phyloP scores from a whole-genome alignment of 2,797 vertebrate species.

The Eptatretus atami region DNA sequence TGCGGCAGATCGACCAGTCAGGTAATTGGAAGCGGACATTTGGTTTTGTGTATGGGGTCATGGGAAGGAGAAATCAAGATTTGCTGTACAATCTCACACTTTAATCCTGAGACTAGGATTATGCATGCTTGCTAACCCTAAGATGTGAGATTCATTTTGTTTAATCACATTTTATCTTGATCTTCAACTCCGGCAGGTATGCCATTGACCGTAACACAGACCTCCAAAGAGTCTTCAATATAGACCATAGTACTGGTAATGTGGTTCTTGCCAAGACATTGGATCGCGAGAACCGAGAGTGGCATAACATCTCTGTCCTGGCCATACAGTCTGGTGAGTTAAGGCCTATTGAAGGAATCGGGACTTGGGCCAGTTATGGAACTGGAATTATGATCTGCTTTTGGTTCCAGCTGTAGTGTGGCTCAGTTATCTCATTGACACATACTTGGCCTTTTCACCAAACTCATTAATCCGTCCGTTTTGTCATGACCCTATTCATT shows the following conservation, averaged over 20 bases:
- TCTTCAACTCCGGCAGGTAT: conserved; percentile 22
- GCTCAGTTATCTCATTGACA: too few relatives aligned
- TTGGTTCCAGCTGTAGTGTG: too few relatives aligned
- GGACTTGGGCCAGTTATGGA: too few relatives aligned
- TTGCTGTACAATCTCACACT: too few relatives aligned
- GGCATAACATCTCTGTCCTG: conserved; percentile 73
- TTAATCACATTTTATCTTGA: conserved; percentile 11
- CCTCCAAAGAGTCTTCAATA: conserved; percentile 73
- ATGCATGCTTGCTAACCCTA: too few relatives aligned
- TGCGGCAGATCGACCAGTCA: conserved; percentile 36
- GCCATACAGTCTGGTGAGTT: conserved; percentile 67
- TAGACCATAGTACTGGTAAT: conserved; percentile 52
- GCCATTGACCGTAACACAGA: conserved; percentile 91
- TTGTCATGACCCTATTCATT: conserved; percentile 9
- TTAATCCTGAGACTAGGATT: too few relatives aligned
- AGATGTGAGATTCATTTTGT: conserved; percentile 9
- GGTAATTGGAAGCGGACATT: conserved; percentile 15
- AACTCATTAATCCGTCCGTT: too few relatives aligned
- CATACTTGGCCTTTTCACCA: too few relatives aligned
- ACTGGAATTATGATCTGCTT: too few relatives aligned
- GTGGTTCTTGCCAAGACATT: conserved; percentile 63
- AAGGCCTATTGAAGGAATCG: too few relatives aligned
- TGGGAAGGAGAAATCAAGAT: too few relatives aligned
- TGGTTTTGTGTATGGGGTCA: too few relatives aligned
- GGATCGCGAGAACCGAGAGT: conserved; percentile 53